Evolutionary conservation across 2,888 invertebrate genomes (phyloP).

Genomic region (Caenorhabditis macrosperma): DNA sequence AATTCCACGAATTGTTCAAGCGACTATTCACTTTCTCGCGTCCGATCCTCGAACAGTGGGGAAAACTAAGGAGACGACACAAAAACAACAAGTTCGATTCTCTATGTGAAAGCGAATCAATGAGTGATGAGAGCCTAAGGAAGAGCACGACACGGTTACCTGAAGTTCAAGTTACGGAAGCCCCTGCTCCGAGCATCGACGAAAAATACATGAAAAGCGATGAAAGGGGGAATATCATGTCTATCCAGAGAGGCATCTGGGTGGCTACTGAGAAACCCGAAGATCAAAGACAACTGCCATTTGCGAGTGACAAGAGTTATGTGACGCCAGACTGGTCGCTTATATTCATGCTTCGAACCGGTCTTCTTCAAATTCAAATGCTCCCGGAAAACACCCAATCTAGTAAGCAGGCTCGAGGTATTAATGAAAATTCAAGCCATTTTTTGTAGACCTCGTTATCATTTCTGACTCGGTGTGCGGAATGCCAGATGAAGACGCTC

Average conservation of each 20-base stretch:
- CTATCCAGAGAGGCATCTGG: constrained; percentile 31
- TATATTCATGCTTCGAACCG: constrained; percentile 87
- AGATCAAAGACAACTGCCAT: constrained; percentile 21
- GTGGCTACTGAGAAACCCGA: constrained; percentile 17
- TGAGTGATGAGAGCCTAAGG: constrained; percentile 9
- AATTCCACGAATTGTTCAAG: constrained; percentile 81
- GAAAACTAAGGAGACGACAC: constrained; percentile 56
- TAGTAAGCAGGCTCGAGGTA: constrained; percentile 84
- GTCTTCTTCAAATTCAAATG: constrained; percentile 86
- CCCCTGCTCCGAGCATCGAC: background rate
- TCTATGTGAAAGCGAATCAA: constrained; percentile 37
- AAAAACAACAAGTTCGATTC: constrained; percentile 59
- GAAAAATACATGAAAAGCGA: background rate
- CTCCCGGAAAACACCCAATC: constrained; percentile 87
- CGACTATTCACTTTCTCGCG: constrained; percentile 68
- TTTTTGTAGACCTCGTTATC: constrained; percentile 81
- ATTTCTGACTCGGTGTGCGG: constrained; percentile 86
- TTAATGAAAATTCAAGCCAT: too few relatives aligned
- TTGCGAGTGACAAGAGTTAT: constrained; percentile 61
- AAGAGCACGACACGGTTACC: background rate
- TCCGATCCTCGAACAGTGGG: constrained; percentile 71
- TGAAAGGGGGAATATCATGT: constrained; percentile 22
- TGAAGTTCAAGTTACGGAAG: background rate
- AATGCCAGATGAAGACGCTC: constrained; percentile 86
- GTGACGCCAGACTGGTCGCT: constrained; percentile 81